Conservation (phyloP, 2,113 vertebrate genomes). For the Colinus virginianus region DNA sequence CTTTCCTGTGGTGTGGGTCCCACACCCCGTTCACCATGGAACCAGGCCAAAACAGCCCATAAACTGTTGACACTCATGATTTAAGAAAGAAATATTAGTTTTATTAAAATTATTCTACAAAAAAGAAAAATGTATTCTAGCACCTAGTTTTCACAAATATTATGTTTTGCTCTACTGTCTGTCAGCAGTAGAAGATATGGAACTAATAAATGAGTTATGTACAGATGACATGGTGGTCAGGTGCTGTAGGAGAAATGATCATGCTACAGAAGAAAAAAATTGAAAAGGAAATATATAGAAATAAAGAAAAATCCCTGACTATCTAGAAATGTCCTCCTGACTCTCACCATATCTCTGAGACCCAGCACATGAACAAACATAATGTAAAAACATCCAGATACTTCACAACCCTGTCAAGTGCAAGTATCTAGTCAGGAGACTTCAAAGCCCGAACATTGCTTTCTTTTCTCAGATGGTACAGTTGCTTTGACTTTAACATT, state of each 20-base stretch:
- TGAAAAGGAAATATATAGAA: not conserved
- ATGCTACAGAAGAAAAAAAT: not conserved
- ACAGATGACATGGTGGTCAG: too few species aligned
- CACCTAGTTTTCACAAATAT: not conserved
- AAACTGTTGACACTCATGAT: not conserved
- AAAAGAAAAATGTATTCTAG: not conserved
- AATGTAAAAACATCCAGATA: fast-evolving
- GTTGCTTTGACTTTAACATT: not conserved
- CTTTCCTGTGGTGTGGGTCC: too few species aligned
- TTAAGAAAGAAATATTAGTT: not conserved
- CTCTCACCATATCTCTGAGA: not conserved
- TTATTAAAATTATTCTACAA: not conserved
- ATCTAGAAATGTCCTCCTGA: not conserved
- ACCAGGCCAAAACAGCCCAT: too few species aligned
- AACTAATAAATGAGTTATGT: not conserved
- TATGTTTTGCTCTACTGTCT: not conserved
- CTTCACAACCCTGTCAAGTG: not conserved
- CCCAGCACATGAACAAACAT: not conserved
- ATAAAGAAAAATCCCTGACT: not conserved
- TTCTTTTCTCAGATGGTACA: not conserved
- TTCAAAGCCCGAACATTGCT: not conserved
- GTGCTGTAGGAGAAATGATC: not conserved
- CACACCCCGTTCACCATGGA: too few species aligned
- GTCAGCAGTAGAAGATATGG: not conserved
- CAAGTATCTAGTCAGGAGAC: not conserved